These are phyloP conservation scores for Lepidochitona cinerea DNA, from an alignment of 2,888 invertebrate species.

Conservation along the genomic window DNA sequence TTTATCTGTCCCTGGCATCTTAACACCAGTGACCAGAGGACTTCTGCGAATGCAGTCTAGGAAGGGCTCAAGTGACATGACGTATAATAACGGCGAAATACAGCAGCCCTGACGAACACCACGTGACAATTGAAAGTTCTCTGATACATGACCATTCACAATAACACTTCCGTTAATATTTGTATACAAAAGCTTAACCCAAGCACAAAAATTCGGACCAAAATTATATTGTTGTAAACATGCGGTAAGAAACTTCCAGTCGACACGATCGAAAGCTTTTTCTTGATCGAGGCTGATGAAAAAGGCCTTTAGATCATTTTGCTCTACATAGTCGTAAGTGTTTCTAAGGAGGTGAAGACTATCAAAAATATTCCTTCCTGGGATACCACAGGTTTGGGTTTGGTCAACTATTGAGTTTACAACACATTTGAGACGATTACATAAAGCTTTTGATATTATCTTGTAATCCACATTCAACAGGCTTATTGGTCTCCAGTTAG, in stretches of 20 bases:
- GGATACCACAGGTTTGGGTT: conserved; percentile 37
- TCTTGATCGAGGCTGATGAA: conserved; percentile 40
- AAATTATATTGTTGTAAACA: conserved; percentile 31
- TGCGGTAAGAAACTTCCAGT: conserved; percentile 33
- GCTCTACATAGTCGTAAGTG: conserved; percentile 33
- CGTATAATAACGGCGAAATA: neutral
- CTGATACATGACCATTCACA: neutral
- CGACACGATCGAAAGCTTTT: conserved; percentile 42
- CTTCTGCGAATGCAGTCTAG: neutral
- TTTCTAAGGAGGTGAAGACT: conserved; percentile 34
- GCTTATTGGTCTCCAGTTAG: conserved; percentile 39
- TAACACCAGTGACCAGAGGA: conserved; percentile 14
- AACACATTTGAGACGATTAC: conserved; percentile 27
- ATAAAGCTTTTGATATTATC: conserved; percentile 34
- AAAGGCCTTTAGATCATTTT: conserved; percentile 26
- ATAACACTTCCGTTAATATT: neutral
- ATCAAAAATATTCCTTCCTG: conserved; percentile 36
- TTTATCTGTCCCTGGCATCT: conserved; percentile 13
- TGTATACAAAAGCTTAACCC: conserved; percentile 28
- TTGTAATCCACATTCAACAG: conserved; percentile 40
- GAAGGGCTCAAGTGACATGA: neutral
- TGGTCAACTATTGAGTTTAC: conserved; percentile 25
- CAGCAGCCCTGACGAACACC: conserved; percentile 9
- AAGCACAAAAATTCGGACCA: neutral
- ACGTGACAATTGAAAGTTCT: neutral